A percentile compares a stretch with the other conserved stretches of the same genome.
Conservation (phyloP, 2,113 vertebrate species). For the Neomonachus schauinslandi region DNA sequence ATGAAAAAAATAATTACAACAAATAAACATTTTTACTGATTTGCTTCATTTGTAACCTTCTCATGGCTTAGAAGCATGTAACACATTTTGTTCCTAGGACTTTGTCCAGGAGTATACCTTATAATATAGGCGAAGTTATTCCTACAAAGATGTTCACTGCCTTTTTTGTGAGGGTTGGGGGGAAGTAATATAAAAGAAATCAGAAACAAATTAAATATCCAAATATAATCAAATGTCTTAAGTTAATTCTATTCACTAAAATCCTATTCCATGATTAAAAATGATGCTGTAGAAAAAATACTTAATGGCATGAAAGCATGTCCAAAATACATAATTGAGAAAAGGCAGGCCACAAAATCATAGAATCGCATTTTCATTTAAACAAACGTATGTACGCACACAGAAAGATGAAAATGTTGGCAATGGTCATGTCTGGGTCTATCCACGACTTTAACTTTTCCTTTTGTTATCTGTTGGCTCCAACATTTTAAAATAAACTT, state of each 20-base stretch:
- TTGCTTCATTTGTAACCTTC: slow-evolving; percentile 7
- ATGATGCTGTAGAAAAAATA: slow-evolving; percentile 22
- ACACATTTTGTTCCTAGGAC: neutral
- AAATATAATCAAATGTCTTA: slow-evolving; percentile 16
- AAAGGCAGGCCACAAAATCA: neutral
- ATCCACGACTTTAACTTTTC: neutral
- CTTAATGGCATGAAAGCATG: neutral
- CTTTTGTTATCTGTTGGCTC: neutral
- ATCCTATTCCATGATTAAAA: slow-evolving; percentile 15
- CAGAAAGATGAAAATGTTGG: neutral
- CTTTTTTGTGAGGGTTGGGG: neutral
- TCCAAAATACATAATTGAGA: neutral
- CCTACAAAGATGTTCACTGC: neutral
- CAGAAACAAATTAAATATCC: neutral
- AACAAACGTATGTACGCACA: neutral
- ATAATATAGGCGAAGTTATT: neutral
- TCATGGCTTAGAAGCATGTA: neutral
- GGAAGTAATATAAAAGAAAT: neutral
- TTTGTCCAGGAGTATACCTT: neutral
- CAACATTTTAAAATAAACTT: neutral
- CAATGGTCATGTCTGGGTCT: neutral
- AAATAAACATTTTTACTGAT: neutral
- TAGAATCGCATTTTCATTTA: neutral
- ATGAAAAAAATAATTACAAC: neutral
- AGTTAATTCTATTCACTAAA: neutral